Base-by-base conservation (phyloP, 2,797 vertebrate species). In the Amblyopsis hoosieri region DNA sequence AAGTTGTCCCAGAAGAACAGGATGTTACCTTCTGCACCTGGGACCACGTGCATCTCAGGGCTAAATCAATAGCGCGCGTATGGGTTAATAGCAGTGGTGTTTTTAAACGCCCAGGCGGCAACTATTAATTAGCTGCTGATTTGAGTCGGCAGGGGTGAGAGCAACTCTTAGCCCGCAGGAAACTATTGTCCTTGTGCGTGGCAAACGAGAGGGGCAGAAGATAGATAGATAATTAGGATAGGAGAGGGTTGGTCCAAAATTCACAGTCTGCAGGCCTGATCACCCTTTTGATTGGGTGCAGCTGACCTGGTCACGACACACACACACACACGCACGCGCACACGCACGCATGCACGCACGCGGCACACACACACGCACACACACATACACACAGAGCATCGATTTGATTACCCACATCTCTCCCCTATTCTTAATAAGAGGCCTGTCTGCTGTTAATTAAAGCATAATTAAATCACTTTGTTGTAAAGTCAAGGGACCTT, bases 81-180 rank as follows among this genome's bases (percentile, higher is more conserved):
- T 83, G 87, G 85, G 87, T 91, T 92, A 94, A 93, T 92, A 89
- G 90, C 85, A 85, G 71, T 81, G 80, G 68, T 90, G 85, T 91
- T 92, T 94, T 85, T 87, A 85, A 91, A 94, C 92, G 91, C 90
- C 83, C 78, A 89, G 85, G 86, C 90, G 93, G 92, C 90, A 94
- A 91, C 92, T 94, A 93, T 95, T 95, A 95, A 95, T 96, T 95
- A 95, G 91, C 84, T 81, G 88, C 90, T 93, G 93, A 94, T 95
- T 95, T 95, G 93, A 93, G 92, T 94, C 90, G 92, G 90, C 88
- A 90, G 93, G 87, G 37, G 37, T 90, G 87, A 92, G 89, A 93
- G 92, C 93, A 92, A 94, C 93, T 93, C 92, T 90, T 89, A 93
- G 91, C 89, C 92, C 63, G 7, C 74, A 85, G 92, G 93, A 93